These are phyloP conservation scores for Galerucella pusilla DNA, from an alignment of 2,888 invertebrate species.

Conservation along the genomic window DNA sequence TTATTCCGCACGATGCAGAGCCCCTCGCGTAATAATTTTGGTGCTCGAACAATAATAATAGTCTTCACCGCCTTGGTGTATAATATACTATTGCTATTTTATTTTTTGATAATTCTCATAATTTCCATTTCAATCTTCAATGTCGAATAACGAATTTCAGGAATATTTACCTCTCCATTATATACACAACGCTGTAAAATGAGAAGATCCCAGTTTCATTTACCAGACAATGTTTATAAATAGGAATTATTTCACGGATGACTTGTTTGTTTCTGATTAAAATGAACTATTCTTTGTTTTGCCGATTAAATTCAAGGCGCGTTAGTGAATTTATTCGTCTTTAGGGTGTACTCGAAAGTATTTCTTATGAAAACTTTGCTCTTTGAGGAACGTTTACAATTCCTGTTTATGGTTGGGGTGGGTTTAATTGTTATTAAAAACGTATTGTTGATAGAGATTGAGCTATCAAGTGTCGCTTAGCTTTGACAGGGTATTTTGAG, in stretches of 20 bases:
- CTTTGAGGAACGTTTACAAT: background rate
- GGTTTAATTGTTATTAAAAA: background rate
- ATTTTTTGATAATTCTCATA: too few relatives aligned
- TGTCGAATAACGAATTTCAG: too few relatives aligned
- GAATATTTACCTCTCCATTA: too few relatives aligned
- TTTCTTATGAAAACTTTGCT: background rate
- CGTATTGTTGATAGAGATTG: background rate
- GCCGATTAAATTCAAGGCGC: background rate
- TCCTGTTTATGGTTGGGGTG: background rate
- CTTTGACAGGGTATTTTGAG: background rate
- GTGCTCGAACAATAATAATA: too few relatives aligned
- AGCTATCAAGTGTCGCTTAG: background rate
- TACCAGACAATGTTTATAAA: too few relatives aligned
- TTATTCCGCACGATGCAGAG: too few relatives aligned
- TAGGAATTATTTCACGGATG: background rate
- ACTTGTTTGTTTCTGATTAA: background rate
- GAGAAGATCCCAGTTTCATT: too few relatives aligned
- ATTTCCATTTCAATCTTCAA: too few relatives aligned
- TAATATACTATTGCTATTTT: too few relatives aligned
- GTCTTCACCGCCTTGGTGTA: too few relatives aligned
- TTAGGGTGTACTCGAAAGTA: background rate
- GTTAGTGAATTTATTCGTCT: background rate
- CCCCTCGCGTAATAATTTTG: too few relatives aligned
- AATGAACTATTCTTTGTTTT: background rate
- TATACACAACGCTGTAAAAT: background rate